Base-by-base conservation (phyloP, 2,113 vertebrate genomes). In the Amia ocellicauda region DNA sequence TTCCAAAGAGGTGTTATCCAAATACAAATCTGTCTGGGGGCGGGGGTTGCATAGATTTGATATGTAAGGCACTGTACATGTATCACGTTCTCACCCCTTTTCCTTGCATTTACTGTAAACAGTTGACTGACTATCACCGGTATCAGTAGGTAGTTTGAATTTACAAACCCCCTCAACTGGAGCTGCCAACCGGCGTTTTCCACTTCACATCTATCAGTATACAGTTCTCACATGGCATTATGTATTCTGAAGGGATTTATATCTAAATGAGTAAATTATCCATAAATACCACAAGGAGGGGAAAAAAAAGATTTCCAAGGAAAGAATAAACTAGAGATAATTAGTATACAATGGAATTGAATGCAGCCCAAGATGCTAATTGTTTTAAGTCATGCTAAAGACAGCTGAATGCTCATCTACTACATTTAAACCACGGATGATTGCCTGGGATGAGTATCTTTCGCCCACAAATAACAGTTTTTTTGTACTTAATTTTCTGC, bases 401-500 rank as follows among this genome's bases (percentile, higher is more conserved):
- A 90, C 91, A 92, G 90, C 89, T 92, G 90, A 91, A 88, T 83
- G 86, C 88, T 89, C 89, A 28, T 16, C 60, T 86, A 83, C 88
- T 75, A 84, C 85, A 71, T 83, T 82, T 81, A 69, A 87, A 83
- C 84, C 80, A 76, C 78, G 84, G 86, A 89, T 91, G 91, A 92
- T 90, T 87, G 88, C 88, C 84, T 82, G 84, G 88, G 89, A 92
- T 88, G 89, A 92, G 90, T 86, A 89, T 91, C 89, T 90, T 68
- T 93, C 88, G 86, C 90, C 88, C 90, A 89, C 90, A 90, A 90
- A 91, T 91, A 91, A 93, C 88, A 85, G 91, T 89, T 93, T 91
- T 92, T 92, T 85, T 83, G 83, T 81, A 91, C 88, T 89, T 93
- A 93, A 94, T 93, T 91, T 92, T 90, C 88, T 90, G 91, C 91